These are phyloP conservation scores for Heliconius hermathena DNA, from an alignment of 1,140 invertebrate species.

Conservation along the genomic window DNA sequence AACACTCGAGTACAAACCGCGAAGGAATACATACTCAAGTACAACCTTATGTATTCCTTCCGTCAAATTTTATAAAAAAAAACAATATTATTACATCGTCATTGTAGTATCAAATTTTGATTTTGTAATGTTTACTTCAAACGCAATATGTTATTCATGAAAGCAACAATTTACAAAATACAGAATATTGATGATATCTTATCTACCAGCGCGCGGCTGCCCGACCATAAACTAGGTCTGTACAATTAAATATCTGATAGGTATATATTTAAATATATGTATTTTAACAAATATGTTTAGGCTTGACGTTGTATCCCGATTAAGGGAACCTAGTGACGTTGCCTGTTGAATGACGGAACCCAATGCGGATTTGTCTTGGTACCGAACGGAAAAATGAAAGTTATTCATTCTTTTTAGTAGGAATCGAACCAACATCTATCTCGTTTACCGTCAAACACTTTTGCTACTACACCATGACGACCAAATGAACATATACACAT, in stretches of 20 bases:
- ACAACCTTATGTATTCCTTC: background rate
- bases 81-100: background rate
- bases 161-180: background rate
- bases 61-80: background rate
- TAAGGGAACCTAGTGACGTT: too few relatives aligned
- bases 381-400: too few relatives aligned
- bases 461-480: too few relatives aligned
- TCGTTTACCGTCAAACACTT: too few relatives aligned
- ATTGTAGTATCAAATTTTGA: background rate
- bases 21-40: too few relatives aligned
- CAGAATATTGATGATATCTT: background rate
- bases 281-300: too few relatives aligned
- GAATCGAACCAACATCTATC: too few relatives aligned
- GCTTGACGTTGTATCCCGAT: too few relatives aligned
- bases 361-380: background rate
- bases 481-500: too few relatives aligned
- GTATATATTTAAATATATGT: background rate
- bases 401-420: too few relatives aligned
- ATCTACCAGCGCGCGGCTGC: background rate
- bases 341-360: too few relatives aligned
- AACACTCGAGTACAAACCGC: background rate
- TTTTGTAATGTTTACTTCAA: background rate
- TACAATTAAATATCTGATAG: background rate
- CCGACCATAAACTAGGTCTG: background rate
- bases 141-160: background rate